Evolutionary conservation across 2,888 invertebrate genomes (phyloP).

Genomic region (Phortica okadai): DNA sequence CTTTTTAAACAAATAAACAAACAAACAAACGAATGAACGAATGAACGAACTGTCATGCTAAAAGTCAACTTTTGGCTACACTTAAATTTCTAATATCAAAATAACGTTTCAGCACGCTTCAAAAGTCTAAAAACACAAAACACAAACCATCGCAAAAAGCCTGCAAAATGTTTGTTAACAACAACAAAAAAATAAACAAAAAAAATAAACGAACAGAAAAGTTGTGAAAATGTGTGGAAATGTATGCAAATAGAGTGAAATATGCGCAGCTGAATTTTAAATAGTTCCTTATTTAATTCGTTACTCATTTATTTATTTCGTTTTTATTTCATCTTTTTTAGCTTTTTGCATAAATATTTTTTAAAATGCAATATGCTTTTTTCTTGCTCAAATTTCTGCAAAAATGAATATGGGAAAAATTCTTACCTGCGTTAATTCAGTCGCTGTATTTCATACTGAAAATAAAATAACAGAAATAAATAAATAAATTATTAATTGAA

Average conservation of each 20-base stretch:
- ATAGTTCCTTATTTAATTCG: conserved; percentile 8
- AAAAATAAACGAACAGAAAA: conserved; percentile 1
- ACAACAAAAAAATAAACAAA: neutral
- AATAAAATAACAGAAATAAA: too few relatives aligned
- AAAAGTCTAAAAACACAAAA: neutral
- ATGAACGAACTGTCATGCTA: neutral
- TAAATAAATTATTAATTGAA: too few relatives aligned
- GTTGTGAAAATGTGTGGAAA: conserved; percentile 13
- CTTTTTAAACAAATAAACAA: neutral
- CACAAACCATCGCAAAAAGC: neutral
- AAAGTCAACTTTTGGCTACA: conserved; percentile 11
- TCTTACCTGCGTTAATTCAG: too few relatives aligned
- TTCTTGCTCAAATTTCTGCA: too few relatives aligned
- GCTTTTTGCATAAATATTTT: neutral
- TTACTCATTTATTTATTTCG: conserved; percentile 4
- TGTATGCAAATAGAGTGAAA: conserved; percentile 23
- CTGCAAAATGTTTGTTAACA: neutral
- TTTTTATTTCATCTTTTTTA: conserved; percentile 8
- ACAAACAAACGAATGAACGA: neutral
- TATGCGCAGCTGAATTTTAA: conserved; percentile 25
- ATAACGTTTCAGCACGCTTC: conserved; percentile 14
- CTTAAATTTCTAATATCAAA: conserved; percentile 21
- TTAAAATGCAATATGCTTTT: too few relatives aligned
- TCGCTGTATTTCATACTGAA: too few relatives aligned
- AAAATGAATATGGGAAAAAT: too few relatives aligned